Conservation (phyloP, 2,797 vertebrate species). For the Tauraco hartlaubi region DNA sequence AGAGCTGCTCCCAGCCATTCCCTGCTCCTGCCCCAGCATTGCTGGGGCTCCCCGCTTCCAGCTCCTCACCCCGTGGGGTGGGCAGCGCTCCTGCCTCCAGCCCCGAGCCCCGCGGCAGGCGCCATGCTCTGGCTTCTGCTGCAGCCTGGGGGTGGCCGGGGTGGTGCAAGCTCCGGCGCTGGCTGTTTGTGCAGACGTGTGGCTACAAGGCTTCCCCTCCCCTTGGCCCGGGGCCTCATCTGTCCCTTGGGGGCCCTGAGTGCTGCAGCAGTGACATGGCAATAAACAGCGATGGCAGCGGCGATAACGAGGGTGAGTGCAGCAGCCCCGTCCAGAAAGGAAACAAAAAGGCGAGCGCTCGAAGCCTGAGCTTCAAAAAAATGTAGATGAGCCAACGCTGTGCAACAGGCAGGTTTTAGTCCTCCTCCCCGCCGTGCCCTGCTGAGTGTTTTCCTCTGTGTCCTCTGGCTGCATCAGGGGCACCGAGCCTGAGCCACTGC, state of each 20-base stretch:
- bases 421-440: background rate
- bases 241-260: background rate
- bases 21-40: accelerated
- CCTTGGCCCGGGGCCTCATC: background rate
- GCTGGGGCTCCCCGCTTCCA: background rate
- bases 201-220: background rate
- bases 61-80: accelerated
- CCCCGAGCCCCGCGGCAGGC: accelerated
- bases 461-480: background rate
- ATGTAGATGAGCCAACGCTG: background rate
- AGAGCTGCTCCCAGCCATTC: accelerated
- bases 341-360: background rate
- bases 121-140: accelerated
- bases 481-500: accelerated
- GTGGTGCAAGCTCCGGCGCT: accelerated
- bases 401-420: background rate
- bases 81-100: background rate
- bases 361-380: background rate
- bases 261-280: background rate
- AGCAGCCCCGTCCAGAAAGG: background rate
- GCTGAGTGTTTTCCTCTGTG: background rate
- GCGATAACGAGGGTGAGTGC: background rate
- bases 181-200: background rate
- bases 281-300: background rate
- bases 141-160: background rate